Evolutionary conservation across 2,888 invertebrate genomes (phyloP).

Genomic region (Diplazon laetatorius): DNA sequence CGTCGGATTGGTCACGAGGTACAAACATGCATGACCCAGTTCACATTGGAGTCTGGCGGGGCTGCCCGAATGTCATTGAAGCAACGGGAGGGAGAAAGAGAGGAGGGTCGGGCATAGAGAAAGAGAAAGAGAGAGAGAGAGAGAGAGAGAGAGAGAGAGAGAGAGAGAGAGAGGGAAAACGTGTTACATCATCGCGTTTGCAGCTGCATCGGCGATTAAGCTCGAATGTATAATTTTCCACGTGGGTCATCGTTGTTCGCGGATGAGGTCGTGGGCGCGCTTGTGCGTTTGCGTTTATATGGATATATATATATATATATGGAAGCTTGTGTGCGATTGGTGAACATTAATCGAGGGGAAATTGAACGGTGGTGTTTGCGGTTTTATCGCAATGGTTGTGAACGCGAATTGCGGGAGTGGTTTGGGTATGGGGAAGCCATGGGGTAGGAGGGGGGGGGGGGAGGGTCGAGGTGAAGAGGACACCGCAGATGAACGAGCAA

Average conservation of each 20-base stretch:
- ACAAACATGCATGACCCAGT: not conserved
- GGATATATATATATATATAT: too few species aligned
- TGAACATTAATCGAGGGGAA: conserved; percentile 57
- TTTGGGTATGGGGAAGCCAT: not conserved
- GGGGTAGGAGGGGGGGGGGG: not conserved
- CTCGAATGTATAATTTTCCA: not conserved
- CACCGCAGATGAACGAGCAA: conserved; percentile 9
- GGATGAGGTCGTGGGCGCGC: conserved; percentile 2
- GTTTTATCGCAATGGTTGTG: conserved; percentile 8
- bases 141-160: too few species aligned
- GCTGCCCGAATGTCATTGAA: not conserved
- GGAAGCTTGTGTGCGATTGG: conserved; percentile 18
- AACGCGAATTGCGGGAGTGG: not conserved
- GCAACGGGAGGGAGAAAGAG: too few species aligned
- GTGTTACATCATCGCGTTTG: conserved; percentile 15
- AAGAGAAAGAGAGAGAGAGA: too few species aligned
- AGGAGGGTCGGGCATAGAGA: too few species aligned
- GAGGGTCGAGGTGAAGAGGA: not conserved
- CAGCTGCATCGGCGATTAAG: conserved; percentile 9
- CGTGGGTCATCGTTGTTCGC: conserved; percentile 1
- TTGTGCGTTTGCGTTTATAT: too few species aligned
- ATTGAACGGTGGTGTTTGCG: conserved; percentile 50
- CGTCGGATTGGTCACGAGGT: conserved; percentile 5
- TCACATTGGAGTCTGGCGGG: not conserved
- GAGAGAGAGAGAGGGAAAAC: too few species aligned